Evolutionary conservation across 2,888 invertebrate genomes (phyloP), one percentile per base, ranked within the genome.

Genomic region (Sipha maydis): DNA sequence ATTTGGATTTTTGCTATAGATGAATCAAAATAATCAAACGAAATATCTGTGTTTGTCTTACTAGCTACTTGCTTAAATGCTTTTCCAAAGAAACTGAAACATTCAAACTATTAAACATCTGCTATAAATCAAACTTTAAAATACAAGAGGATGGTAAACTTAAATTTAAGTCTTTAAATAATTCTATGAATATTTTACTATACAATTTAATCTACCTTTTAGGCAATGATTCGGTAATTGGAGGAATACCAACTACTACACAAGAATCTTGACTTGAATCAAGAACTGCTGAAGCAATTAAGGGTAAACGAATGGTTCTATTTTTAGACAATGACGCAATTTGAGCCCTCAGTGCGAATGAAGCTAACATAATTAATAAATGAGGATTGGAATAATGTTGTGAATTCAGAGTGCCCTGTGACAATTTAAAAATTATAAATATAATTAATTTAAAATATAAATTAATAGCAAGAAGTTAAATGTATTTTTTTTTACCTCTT

Each of bases 11-110:
- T 94, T 91, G 97, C 94, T 91, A 96, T 38, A 38, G 75, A 95
- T 3, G 96, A 94, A 92, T 98, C 98, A 91, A 97, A 95, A 91
- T 94, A 94, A 92, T 97, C 96, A 89, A 95, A 93, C 4, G 94
- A 93, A 11, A 96, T 94, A 5, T 94, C 92, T 38, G 94, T 94
- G 83, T 95, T 94, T 90, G 96, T 95, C 90, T 94, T 94, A 61
- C 94, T 93, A 0, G 97, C 97, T 19, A 97, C 97, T 91, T 97
- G 96, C 91, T 97, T 96, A 92, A 98, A 99, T 0, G 98, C 98
- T 91, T 96, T 96, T 31, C 98, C 98, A 92, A 98, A 98, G 90
- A 98, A 94, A 92, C 95, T 95, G 92, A 54, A 93, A 19, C 38
- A 38, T 76, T 25, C 19, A 76, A 76, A 76, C 41, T 76, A 76